Conservation (phyloP, 2,888 invertebrate genomes). For the Bombylius discolor region DNA sequence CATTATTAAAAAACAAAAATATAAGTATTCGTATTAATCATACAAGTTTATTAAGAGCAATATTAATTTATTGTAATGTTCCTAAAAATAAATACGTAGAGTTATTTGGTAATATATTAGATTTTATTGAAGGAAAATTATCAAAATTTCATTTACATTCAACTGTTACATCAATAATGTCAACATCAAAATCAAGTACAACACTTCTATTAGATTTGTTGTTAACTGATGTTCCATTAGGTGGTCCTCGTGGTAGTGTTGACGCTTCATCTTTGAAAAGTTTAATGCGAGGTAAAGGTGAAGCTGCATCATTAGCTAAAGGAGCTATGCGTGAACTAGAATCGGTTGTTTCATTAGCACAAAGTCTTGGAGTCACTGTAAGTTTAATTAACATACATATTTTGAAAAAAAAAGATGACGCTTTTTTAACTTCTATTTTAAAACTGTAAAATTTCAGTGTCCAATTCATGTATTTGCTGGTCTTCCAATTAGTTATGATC, state of each 20-base stretch:
- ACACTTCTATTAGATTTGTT: constrained; percentile 29
- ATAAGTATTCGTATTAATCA: constrained; percentile 67
- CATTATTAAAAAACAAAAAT: constrained; percentile 48
- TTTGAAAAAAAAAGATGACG: no score
- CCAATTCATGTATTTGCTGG: constrained; percentile 39
- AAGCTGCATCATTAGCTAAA: constrained; percentile 51
- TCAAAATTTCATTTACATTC: constrained; percentile 59
- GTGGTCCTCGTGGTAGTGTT: constrained; percentile 26
- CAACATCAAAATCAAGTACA: constrained; percentile 34
- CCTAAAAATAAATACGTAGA: constrained; percentile 47
- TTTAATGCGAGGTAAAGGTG: constrained; percentile 55
- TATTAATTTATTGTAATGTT: constrained; percentile 69
- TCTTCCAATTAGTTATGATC: constrained; percentile 41
- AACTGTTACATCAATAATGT: constrained; percentile 52
- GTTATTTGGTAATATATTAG: constrained; percentile 27
- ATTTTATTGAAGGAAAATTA: constrained; percentile 42
- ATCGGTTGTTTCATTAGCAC: constrained; percentile 53
- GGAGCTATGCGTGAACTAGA: constrained; percentile 65
- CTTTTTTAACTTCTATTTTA: background rate
- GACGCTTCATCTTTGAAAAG: constrained; percentile 34
- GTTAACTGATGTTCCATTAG: constrained; percentile 26
- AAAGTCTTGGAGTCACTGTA: constrained; percentile 63
- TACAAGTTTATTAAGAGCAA: constrained; percentile 56
- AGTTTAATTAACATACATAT: constrained; percentile 20
- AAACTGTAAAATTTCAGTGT: constrained; percentile 37